These are phyloP conservation scores for Fragum fragum DNA, from an alignment of 2,888 invertebrate genomes.

Conservation along the genomic window DNA sequence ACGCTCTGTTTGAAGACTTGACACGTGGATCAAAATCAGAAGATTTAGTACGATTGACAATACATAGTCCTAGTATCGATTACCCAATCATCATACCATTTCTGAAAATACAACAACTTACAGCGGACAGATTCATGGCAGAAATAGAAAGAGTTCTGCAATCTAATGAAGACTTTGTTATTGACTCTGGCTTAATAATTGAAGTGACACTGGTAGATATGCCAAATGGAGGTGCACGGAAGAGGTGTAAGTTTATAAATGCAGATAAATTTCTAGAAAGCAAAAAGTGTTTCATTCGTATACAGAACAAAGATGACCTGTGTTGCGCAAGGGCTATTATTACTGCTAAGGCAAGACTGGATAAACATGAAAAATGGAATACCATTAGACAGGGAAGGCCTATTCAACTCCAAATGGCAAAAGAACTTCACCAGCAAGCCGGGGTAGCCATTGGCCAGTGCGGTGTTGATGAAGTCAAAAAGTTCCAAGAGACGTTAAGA, in stretches of 20 bases:
- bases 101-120: slow-evolving; percentile 9
- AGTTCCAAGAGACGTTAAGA: slow-evolving; percentile 37
- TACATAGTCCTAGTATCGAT: slow-evolving; percentile 43
- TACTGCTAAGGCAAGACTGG: slow-evolving; percentile 49
- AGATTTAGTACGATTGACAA: slow-evolving; percentile 35
- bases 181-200: slow-evolving; percentile 41
- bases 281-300: slow-evolving; percentile 40
- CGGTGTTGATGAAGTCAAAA: slow-evolving; percentile 51
- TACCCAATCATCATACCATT: slow-evolving; percentile 42
- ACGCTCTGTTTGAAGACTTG: slow-evolving; percentile 31
- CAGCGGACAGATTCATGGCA: slow-evolving; percentile 37
- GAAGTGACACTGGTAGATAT: slow-evolving; percentile 41
- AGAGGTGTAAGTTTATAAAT: slow-evolving; percentile 41
- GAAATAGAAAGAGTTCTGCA: slow-evolving; percentile 39
- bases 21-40: slow-evolving; percentile 37
- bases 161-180: slow-evolving; percentile 40
- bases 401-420: slow-evolving; percentile 39
- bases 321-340: slow-evolving; percentile 56
- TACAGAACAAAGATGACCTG: slow-evolving; percentile 50
- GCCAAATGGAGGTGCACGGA: slow-evolving; percentile 35
- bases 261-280: slow-evolving; percentile 31
- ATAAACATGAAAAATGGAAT: slow-evolving; percentile 39
- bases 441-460: slow-evolving; percentile 43
- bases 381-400: slow-evolving; percentile 27
- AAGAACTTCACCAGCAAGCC: slow-evolving; percentile 40